Base-by-base conservation (phyloP, 2,888 invertebrate species). In the Linnaemya tessellans region DNA sequence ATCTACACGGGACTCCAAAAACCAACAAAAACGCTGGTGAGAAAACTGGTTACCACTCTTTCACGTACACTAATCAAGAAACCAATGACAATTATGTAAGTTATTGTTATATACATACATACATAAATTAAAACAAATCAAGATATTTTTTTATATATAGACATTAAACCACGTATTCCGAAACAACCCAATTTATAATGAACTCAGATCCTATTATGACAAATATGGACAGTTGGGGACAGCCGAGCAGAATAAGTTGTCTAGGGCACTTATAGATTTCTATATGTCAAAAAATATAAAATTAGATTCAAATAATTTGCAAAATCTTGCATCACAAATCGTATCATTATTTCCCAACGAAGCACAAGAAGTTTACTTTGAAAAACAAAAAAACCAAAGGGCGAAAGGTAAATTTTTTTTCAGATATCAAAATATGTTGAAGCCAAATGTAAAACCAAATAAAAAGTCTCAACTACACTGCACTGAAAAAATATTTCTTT, bases 381-480 rank as follows among this genome's bases (percentile, higher is more conserved):
- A 25, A 46, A 65, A 65, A 65, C 46, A 65, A 43, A 46, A 65
- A 65, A 46, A 65, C 65, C 65, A 46, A 65, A 65, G 64, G 18
- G 64, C 64, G 41, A 64, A 41, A n/a, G 41, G 20, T 11, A 64
- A 64, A 64, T 20, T 51, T 2, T 51, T 51, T 4, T 51, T 20
- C 54, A 25, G 54, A 7, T 54, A 54, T 25, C 22, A 54, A 25
- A 54, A 54, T 54, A 54, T 54, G 54, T 25, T 54, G 3, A 54
- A 54, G 22, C 22, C 54, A 54, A 11, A 54, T 22, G 3, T 25
- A 25, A 54, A 54, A 13, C 54, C 22, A 54, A 54, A 54, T 54
- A 54, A 22, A 13, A 22, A 22, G 13, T 54, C 0, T 1, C 5
- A 49, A 49, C 18, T 18, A 18, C 18, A 49, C 5, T 18, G 5